A percentile compares a stretch with the other conserved stretches of the same genome.
phyloP scores from a whole-genome alignment of 2,888 invertebrate genomes.

The Drosophila maculinotata region DNA sequence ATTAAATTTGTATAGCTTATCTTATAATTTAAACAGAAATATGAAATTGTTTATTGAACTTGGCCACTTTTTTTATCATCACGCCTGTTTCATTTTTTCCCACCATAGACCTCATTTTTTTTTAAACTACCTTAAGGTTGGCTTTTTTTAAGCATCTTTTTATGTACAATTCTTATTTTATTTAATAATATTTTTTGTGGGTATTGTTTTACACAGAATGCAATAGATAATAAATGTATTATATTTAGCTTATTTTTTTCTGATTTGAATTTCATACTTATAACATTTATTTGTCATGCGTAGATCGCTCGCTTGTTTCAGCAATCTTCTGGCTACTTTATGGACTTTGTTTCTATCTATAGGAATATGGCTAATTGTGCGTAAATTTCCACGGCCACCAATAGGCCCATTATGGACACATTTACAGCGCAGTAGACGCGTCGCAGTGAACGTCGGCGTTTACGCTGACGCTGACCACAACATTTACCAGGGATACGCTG shows the following conservation, averaged over 20 bases:
- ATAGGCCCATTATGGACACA: conserved; percentile 81
- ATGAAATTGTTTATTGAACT: not conserved
- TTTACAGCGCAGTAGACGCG: conserved; percentile 84
- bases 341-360: conserved; percentile 47
- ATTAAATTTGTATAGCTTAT: not conserved
- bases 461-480: conserved; percentile 75
- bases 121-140: no score
- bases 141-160: no score
- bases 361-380: conserved; percentile 84
- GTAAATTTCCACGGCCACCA: conserved; percentile 84
- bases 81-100: not conserved
- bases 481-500: conserved; percentile 72
- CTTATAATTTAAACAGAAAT: not conserved
- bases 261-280: not conserved
- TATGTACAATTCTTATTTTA: not conserved
- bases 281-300: conserved; percentile 20
- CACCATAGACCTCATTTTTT: conserved; percentile 2
- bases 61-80: not conserved
- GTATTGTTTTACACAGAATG: no score
- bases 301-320: not conserved
- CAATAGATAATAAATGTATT: no score
- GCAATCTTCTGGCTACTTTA: not conserved
- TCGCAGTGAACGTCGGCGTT: conserved; percentile 83
- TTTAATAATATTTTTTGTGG: no score
- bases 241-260: no score